Evolutionary conservation across 1,140 invertebrate genomes (phyloP), one percentile per base, ranked within the genome.

Genomic region (Aphidius gifuensis): DNA sequence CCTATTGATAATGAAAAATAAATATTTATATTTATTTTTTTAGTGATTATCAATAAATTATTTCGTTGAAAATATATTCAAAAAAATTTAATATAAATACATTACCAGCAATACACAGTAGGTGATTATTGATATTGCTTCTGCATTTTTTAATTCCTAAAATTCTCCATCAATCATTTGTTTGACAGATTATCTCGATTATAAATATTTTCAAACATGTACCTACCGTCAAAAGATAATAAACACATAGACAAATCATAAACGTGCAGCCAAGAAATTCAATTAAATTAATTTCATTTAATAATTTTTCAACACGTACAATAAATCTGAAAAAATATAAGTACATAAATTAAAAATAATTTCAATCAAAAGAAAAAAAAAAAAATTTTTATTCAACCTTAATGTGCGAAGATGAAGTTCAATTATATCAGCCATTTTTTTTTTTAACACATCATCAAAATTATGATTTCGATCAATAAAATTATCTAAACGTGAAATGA

Each of bases 361-460:
- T 44, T 44, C n/a, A n/a, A n/a, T n/a, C n/a, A n/a, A n/a, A n/a
- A n/a, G n/a, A n/a, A n/a, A n/a, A n/a, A n/a, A n/a, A 49, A 49
- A 45, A 58, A 48, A 47, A 16, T 38, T 6, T n/a, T 38, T n/a
- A n/a, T n/a, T n/a, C n/a, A n/a, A n/a, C 73, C 61, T 32, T 1
- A 74, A 50, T 60, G 69, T 66, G 9, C 58, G 56, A 7, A 74
- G 55, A 63, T 79, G 77, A 61, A 66, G 62, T 40, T 68, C 38
- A 2, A 78, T 66, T 40, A 78, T 73, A 9, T 62, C 60, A 11
- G 71, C 64, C 1, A 76, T 59, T 62, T 67, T 72, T 0, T 57
- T 60, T 6, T 72, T 60, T 6, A 71, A 16, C 0, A n/a, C 55
- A 0, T 38, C n/a, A 2, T n/a, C 40, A 9, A 47, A 16, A 51